Evolutionary conservation across 2,113 vertebrate genomes (phyloP), one percentile per base, ranked within the genome.

Genomic region (Lutjanus erythropterus): DNA sequence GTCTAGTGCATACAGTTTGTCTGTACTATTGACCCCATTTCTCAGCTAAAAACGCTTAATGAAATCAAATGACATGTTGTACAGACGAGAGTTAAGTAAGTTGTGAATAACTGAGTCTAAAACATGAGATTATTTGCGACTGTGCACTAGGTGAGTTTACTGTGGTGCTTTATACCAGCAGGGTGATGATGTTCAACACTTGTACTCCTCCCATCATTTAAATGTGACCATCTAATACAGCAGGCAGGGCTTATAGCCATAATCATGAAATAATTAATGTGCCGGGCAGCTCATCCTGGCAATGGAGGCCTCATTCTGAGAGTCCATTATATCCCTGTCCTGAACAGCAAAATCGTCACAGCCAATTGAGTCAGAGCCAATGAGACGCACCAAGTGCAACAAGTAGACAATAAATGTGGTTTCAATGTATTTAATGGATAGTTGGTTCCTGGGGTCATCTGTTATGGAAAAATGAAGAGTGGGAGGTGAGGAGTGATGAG

Each of bases 201-300:
- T 39, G 25, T 29, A 19, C 56, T 64, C 41, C 23, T 33, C 21
- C 4, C 58, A 37, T 73, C 70, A 31, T 46, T 90, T 33, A 78
- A 42, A 79, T 68, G 61, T 74, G 73, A 79, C 66, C 37, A 29
- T 64, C 35, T 67, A 73, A 75, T 66, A 66, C 19, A 60, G 75
- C 77, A 60, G 86, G 52, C 55, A 37, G 44, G 64, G 78, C 72
- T 87, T 78, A 78, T 25, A 70, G 75, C 64, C 16, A 42, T 55
- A 87, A 83, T 86, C 75, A 80, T 83, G 68, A 84, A 71, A 88
- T 81, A 84, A 90, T 78, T 56, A 86, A 75, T 52, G 15, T 33
- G 49, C 31, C 39, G 29, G 60, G 46, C 71, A 76, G 76, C 86
- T 88, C 64, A 75, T 87, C 67, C 61, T 73, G 50, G 70, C 19